phyloP scores from a whole-genome alignment of 2,797 vertebrate species.

The Cottoperca gobio region DNA sequence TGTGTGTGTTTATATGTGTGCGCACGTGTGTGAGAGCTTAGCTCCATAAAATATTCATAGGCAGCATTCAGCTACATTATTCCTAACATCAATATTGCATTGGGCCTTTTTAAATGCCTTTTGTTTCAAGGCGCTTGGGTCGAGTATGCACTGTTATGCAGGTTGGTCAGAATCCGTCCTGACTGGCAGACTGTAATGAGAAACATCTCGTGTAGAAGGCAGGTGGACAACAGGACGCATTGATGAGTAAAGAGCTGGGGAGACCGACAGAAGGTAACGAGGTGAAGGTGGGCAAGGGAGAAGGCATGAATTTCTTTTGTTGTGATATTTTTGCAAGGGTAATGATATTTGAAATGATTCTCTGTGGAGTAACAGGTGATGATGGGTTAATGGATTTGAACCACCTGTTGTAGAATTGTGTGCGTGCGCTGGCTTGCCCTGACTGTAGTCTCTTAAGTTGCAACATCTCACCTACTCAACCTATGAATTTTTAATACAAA shows the following conservation, averaged over 20 bases:
- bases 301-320: slow-evolving; percentile 19
- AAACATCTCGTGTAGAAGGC: slow-evolving; percentile 34
- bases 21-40: slow-evolving; percentile 62
- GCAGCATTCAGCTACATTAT: slow-evolving; percentile 86
- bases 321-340: slow-evolving; percentile 21
- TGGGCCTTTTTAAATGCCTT: slow-evolving; percentile 84
- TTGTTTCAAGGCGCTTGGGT: slow-evolving; percentile 84
- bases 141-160: slow-evolving; percentile 62
- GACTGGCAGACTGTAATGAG: slow-evolving; percentile 25
- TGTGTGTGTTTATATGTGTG: slow-evolving; percentile 35
- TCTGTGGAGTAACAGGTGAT: background rate
- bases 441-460: background rate
- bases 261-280: slow-evolving; percentile 2
- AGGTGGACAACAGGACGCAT: slow-evolving; percentile 44
- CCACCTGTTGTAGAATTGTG: background rate
- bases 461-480: background rate
- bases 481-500: slow-evolving; percentile 11
- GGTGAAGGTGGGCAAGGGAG: background rate
- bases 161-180: slow-evolving; percentile 75
- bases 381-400: slow-evolving; percentile 15
- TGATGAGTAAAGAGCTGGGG: slow-evolving; percentile 30
- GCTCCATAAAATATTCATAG: slow-evolving; percentile 88
- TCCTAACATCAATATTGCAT: slow-evolving; percentile 93
- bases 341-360: slow-evolving; percentile 19
- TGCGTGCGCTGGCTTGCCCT: background rate